Conservation (phyloP, 1,140 invertebrate genomes). For the Lepeophtheirus salmonis region DNA sequence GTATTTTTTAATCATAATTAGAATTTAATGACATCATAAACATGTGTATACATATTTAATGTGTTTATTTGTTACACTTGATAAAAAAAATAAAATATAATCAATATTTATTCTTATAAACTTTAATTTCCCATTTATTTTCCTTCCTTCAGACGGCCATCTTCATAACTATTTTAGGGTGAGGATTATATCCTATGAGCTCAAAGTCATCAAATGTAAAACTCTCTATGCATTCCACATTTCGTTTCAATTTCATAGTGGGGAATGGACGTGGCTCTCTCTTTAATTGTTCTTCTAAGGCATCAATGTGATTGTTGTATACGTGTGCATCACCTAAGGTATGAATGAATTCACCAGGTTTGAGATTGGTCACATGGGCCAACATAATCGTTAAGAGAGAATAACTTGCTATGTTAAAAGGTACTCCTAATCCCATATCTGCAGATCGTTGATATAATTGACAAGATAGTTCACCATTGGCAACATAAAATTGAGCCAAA, state of each 20-base stretch:
- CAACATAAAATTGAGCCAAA: slow-evolving; percentile 84
- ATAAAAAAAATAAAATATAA: neutral
- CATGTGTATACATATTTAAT: slow-evolving; percentile 6
- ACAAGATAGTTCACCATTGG: slow-evolving; percentile 51
- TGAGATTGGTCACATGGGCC: slow-evolving; percentile 72
- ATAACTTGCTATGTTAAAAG: slow-evolving; percentile 98
- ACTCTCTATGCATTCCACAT: slow-evolving; percentile 60
- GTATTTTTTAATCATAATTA: no score
- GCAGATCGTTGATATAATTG: slow-evolving; percentile 90
- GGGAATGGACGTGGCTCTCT: slow-evolving; percentile 67
- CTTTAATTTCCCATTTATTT: neutral
- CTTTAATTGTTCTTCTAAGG: slow-evolving; percentile 60
- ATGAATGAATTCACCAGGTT: slow-evolving; percentile 90
- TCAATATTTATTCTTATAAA: slow-evolving; percentile 16
- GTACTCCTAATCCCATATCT: slow-evolving; percentile 93
- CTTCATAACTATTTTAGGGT: slow-evolving; percentile 77
- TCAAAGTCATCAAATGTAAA: slow-evolving; percentile 77
- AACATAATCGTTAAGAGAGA: slow-evolving; percentile 86
- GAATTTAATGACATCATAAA: slow-evolving; percentile 15
- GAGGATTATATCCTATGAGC: slow-evolving; percentile 65
- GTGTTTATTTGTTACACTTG: neutral
- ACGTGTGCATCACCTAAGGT: slow-evolving; percentile 92
- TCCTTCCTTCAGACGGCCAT: slow-evolving; percentile 65
- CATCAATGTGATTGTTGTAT: slow-evolving; percentile 75
- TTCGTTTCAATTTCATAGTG: slow-evolving; percentile 47